Percentiles rank a stretch among this genome's conserved stretches.
These are phyloP conservation scores for Halichoerus grypus DNA, from an alignment of 2,113 vertebrate genomes.

Conservation along the genomic window DNA sequence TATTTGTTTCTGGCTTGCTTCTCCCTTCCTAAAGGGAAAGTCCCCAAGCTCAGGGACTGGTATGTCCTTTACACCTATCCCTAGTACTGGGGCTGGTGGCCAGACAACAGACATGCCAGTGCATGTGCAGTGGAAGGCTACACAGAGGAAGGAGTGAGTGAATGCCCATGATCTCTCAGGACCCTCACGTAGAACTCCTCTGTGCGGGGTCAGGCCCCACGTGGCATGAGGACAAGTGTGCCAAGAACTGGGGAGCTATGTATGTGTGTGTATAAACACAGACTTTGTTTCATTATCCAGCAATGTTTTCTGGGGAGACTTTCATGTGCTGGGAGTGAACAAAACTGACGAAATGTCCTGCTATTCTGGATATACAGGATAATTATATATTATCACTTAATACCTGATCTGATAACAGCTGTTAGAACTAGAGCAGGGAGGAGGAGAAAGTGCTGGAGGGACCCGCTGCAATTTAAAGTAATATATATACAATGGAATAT, in stretches of 20 bases:
- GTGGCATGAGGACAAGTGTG: background rate
- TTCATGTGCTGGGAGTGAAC: background rate
- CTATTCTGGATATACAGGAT: background rate
- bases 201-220: background rate
- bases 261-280: too few relatives aligned
- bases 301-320: background rate
- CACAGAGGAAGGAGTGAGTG: too few relatives aligned
- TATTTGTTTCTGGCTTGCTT: background rate
- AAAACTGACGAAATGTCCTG: background rate
- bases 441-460: background rate
- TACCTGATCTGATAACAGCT: too few relatives aligned
- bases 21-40: background rate
- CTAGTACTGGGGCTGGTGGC: background rate
- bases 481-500: background rate
- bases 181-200: background rate
- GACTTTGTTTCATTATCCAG: background rate
- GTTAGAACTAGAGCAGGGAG: background rate
- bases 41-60: background rate
- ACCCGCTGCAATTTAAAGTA: background rate
- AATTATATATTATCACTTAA: background rate
- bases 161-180: accelerated
- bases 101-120: background rate
- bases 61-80: background rate
- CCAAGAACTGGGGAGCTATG: background rate
- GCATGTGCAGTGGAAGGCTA: background rate